These are phyloP conservation scores for Aselliscus stoliczkanus DNA, from an alignment of 2,797 vertebrate species.

Conservation along the genomic window DNA sequence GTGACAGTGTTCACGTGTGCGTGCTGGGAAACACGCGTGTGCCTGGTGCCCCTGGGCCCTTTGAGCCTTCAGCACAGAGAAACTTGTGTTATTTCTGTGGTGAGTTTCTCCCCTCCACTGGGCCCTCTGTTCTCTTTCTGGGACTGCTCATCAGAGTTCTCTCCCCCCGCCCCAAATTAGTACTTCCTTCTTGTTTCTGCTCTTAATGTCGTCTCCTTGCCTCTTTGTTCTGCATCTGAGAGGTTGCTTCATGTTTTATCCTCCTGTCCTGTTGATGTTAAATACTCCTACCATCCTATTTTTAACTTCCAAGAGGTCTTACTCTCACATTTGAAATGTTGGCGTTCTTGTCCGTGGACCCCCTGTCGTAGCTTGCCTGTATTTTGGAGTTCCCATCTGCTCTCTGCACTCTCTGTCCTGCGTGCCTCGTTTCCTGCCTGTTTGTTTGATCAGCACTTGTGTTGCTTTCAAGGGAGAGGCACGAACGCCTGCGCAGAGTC, in stretches of 20 bases:
- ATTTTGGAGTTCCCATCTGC: background rate
- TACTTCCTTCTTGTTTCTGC: background rate
- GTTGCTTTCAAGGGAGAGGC: background rate
- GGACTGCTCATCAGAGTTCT: background rate
- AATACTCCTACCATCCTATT: background rate
- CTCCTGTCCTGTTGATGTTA: background rate
- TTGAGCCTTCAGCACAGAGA: background rate
- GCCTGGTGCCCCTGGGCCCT: background rate
- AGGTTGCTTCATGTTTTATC: background rate
- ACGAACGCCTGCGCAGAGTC: background rate
- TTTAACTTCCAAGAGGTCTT: background rate
- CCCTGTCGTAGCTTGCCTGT: no score
- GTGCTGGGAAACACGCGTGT: no score
- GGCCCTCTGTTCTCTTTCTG: background rate
- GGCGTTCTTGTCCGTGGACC: background rate
- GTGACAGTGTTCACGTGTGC: accelerated
- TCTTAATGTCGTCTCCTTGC: background rate
- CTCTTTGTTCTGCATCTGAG: background rate
- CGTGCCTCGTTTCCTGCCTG: background rate
- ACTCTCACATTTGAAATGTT: background rate
- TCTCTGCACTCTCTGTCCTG: accelerated
- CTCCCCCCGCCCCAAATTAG: background rate
- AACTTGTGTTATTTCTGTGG: background rate
- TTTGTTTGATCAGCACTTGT: background rate
- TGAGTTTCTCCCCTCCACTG: background rate